phyloP scores from a whole-genome alignment of 2,797 vertebrate genomes.

The Lophius americanus region DNA sequence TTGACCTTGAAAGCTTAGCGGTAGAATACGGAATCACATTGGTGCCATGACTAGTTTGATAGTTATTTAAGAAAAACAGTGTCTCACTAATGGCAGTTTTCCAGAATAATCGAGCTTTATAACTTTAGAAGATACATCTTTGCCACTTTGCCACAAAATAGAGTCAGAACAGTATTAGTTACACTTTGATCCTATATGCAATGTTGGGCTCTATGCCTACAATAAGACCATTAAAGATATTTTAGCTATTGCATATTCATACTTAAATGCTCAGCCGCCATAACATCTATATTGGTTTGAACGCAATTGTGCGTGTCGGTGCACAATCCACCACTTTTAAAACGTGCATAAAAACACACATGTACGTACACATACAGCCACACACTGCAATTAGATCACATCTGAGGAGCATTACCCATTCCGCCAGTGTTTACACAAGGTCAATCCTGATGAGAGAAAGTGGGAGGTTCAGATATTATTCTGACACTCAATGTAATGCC shows the following conservation, averaged over 20 bases:
- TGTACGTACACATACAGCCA: conserved; percentile 29
- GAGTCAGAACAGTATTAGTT: too few species aligned
- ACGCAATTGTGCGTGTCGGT: conserved; percentile 55
- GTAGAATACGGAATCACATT: too few species aligned
- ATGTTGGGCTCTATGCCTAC: not conserved
- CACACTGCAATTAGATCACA: conserved; percentile 72
- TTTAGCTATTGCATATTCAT: too few species aligned
- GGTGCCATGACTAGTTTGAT: too few species aligned
- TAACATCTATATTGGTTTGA: conserved; percentile 62
- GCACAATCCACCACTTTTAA: conserved; percentile 37
- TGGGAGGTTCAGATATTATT: conserved; percentile 73
- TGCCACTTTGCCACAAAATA: too few species aligned
- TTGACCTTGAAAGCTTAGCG: too few species aligned
- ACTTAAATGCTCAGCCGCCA: conserved; percentile 23
- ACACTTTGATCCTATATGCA: too few species aligned
- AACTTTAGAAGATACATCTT: too few species aligned
- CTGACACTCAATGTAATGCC: conserved; percentile 74
- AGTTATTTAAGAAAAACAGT: too few species aligned
- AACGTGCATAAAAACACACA: conserved; percentile 31
- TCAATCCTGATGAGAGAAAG: conserved; percentile 67
- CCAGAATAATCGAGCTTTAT: too few species aligned
- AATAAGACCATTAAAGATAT: conserved; percentile 6
- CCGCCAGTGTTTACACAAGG: conserved; percentile 75
- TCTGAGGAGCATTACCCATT: conserved; percentile 76
- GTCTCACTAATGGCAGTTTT: too few species aligned